Percentiles rank a stretch among this genome's conserved stretches.
Conservation (phyloP, 2,888 invertebrate genomes). For the Portevinia maculata region DNA sequence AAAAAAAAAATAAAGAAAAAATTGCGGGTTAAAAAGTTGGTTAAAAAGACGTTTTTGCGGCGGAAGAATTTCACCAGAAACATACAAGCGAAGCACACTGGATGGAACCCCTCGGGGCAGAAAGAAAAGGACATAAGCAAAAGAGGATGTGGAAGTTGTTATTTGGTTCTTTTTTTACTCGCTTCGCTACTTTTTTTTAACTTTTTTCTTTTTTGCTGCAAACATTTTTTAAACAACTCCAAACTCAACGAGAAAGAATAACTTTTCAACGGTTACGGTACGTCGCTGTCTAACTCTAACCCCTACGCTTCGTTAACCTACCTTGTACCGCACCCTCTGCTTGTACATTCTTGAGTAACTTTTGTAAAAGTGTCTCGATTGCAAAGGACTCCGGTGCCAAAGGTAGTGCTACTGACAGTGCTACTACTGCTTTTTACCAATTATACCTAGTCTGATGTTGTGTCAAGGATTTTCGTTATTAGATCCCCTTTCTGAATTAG, state of each 20-base stretch:
- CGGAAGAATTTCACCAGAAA: constrained; percentile 70
- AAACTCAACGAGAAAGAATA: constrained; percentile 52
- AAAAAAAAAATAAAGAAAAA: constrained; percentile 35
- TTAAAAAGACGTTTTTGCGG: constrained; percentile 71
- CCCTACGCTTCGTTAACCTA: neutral
- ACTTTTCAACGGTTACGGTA: constrained; percentile 67
- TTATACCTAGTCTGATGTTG: constrained; percentile 14
- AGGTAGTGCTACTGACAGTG: constrained; percentile 23
- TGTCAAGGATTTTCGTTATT: constrained; percentile 45
- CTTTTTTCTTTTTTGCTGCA: constrained; percentile 14
- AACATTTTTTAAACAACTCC: constrained; percentile 54
- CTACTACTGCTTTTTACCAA: constrained; percentile 35
- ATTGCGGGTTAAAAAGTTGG: constrained; percentile 68
- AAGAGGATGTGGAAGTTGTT: constrained; percentile 78
- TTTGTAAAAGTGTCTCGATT: constrained; percentile 64
- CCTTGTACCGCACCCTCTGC: neutral
- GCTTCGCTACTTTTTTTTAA: constrained; percentile 2
- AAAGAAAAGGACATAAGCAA: constrained; percentile 64
- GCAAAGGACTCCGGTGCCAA: constrained; percentile 38
- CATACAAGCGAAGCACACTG: constrained; percentile 68
- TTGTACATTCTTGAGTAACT: constrained; percentile 25
- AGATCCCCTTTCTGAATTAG: constrained; percentile 56
- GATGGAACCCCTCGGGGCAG: constrained; percentile 47
- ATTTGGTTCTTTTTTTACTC: constrained; percentile 59
- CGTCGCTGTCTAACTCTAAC: constrained; percentile 40